Evolutionary conservation across 2,113 vertebrate species (phyloP).

Genomic region (Lepidothrix coronata): DNA sequence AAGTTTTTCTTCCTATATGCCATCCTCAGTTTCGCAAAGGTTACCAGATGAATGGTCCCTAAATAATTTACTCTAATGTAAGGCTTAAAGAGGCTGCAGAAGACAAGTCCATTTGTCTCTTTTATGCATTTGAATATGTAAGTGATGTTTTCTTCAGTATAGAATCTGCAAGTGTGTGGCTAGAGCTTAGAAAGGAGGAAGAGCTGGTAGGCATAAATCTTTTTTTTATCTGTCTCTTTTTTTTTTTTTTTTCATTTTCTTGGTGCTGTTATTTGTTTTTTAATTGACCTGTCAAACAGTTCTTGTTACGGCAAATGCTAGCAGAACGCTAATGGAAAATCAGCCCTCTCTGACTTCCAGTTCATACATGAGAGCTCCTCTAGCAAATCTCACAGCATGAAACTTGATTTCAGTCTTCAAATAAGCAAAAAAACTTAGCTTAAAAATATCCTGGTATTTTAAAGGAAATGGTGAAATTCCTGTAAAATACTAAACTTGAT

Average conservation of each 20-base stretch:
- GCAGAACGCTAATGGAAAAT: conserved; percentile 14
- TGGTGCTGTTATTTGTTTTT: not conserved
- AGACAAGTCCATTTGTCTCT: conserved; percentile 63
- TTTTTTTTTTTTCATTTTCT: not conserved
- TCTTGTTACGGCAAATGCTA: not conserved
- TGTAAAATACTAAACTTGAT: conserved; percentile 71
- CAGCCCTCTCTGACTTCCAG: conserved; percentile 23
- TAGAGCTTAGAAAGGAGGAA: not conserved
- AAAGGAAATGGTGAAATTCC: conserved; percentile 39
- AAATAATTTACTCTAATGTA: conserved; percentile 70
- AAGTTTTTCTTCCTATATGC: conserved; percentile 58
- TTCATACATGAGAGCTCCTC: conserved; percentile 18
- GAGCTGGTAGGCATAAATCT: not conserved
- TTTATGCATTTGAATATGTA: conserved; percentile 60
- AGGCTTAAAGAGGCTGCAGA: conserved; percentile 50
- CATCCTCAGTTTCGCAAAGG: conserved; percentile 54
- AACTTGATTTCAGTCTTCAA: conserved; percentile 66
- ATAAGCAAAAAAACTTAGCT: conserved; percentile 42
- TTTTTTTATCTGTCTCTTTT: not conserved
- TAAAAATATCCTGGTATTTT: conserved; percentile 51
- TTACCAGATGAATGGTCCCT: conserved; percentile 60
- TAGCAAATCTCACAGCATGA: conserved; percentile 25
- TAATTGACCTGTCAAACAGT: not conserved
- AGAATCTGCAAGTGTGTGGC: not conserved
- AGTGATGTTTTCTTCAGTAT: conserved; percentile 23